Evolutionary conservation across 1,140 invertebrate genomes (phyloP), one percentile per base, ranked within the genome.

Genomic region (Drosophila takahashii): DNA sequence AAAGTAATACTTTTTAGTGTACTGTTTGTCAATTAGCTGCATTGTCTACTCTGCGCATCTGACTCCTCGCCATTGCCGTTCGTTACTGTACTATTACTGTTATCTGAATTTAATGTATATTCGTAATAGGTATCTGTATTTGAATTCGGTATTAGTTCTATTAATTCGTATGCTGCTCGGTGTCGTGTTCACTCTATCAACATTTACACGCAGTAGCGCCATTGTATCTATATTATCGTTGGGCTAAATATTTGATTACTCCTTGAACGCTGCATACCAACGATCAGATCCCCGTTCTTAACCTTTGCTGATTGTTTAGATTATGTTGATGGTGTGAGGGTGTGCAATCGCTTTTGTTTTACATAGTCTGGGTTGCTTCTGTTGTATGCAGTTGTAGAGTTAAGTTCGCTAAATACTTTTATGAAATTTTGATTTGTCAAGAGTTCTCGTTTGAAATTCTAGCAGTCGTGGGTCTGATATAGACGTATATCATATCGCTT

Each of bases 161-260:
- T 89, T 83, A 83, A 83, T 83, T 80, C 67, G 81, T 73, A 74
- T 84, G 77, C 80, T 78, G 85, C 74, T 86, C 83, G 83, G 83
- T 87, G 83, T 89, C 79, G 74, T 57, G 59, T 81, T 89, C 61
- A 71, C 44, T 73, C 44, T 73, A 81, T 79, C 84, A 89, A 79
- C 70, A 87, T 87, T 60, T 69, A 65, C 71, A 87, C 83, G 84
- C 83, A 79, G 48, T 67, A 41, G 83, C 83, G 83, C 70, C 72
- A 79, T 87, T 78, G 83, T 79, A 71, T 78, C 83, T 81, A 84
- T 79, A 74, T 84, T 90, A 89, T 89, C 84, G 84, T 89, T 89
- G 84, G 84, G 84, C 85, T 89, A 89, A 89, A 90, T 89, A 90
- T 89, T 90, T 89, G 85, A 89, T 89, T 89, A 90, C 77, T 69